Evolutionary conservation across 2,888 invertebrate genomes (phyloP), one percentile per base, ranked within the genome.

Genomic region (Ochlodes sylvanus): DNA sequence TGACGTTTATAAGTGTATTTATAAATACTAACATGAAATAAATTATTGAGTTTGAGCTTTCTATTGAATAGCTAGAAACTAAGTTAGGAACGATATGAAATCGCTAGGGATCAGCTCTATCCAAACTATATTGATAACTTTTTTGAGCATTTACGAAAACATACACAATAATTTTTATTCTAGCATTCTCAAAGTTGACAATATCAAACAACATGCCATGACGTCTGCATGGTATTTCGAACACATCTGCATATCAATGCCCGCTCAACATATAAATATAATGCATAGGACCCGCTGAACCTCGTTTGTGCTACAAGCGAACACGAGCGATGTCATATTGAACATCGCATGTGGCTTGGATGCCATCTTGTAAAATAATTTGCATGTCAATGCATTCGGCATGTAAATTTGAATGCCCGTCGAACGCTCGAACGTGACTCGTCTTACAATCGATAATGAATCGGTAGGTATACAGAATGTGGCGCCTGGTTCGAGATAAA

Each of bases 341-440:
- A 55, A 52, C 57, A 62, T 58, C 54, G 47, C 62, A 58, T 54
- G 38, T 61, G 54, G 42, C 61, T 62, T 62, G 38, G 27, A 72
- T 74, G 72, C 68, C 70, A 72, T 72, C 76, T 73, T 71, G 71
- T 71, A 50, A 62, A 62, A 56, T 64, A 72, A 77, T 80, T 78
- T 79, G 77, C 79, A 80, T 79, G 70, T 72, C 75, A 77, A 79
- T 78, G 77, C 77, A 76, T 74, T 68, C 71, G 71, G 69, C 73
- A 76, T 80, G 79, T 74, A 77, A 75, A 80, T 80, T 70, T 69
- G 34, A 55, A 55, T 55, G 44, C 54, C 61, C 44, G 54, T 44
- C 66, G 32, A 55, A 55, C 34, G 55, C 34, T 14, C 21, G 61
- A 38, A 68, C 67, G 67, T 68, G 67, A 61, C 67, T 61, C 34